Base-by-base conservation (phyloP, 2,113 vertebrate genomes). In the Reinhardtius hippoglossoides region DNA sequence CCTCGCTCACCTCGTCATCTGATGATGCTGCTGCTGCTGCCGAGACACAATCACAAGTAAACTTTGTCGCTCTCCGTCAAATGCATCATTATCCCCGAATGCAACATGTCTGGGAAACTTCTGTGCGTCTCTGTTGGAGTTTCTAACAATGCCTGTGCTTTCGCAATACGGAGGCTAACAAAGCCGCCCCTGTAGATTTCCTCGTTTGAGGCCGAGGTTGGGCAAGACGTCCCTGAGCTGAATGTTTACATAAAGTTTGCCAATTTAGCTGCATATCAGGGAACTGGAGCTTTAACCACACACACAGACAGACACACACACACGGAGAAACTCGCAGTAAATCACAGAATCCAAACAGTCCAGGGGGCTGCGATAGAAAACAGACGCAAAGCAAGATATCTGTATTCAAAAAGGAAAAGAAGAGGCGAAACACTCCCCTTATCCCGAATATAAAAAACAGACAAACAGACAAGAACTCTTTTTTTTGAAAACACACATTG, bases 241-340 rank as follows among this genome's bases (percentile, higher is more conserved):
- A 78, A 66, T 75, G 82, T 83, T 89, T 88, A 81, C 78, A 84
- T 77, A 90, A 92, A 48, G 91, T 82, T 74, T 88, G 89, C 83
- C 88, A 90, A 92, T 89, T 91, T 87, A 88, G 87, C 73, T 71
- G 76, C 72, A 68, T 87, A 87, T 81, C 87, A 83, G 72, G 80
- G 86, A 83, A 78, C 31, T 55, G 82, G 79, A 74, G 78, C 84
- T 27, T 5, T 1, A 31, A 31, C 27, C 27, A 31, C 27, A 31
- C 27, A 31, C 27, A 31, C 27, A 31, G 5, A 31, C 27, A 31
- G 27, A 31, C 27, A 31, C 27, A 7, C 5, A 1, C n/a, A n/a
- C n/a, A n/a, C n/a, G 5, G 27, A 31, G 27, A 6, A 6, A 31
- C 27, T 31, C 27, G 7, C 27, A 31, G 7, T 31, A 31, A 31